A percentile compares a stretch with the other conserved stretches of the same genome.
phyloP scores from a whole-genome alignment of 2,113 vertebrate genomes.

The Mesembrinibis cayennensis region DNA sequence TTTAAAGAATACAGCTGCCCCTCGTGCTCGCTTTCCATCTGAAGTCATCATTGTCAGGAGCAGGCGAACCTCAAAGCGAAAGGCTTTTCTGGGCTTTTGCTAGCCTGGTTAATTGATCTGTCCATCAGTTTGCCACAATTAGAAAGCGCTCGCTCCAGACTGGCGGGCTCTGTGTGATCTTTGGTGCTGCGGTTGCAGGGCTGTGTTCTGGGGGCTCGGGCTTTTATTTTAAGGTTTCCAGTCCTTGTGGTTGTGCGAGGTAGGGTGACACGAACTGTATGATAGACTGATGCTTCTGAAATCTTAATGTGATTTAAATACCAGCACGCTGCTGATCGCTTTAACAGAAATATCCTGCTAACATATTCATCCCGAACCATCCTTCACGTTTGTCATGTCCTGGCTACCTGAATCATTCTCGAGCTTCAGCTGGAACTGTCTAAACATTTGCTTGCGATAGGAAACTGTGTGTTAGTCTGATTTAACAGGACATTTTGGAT shows the following conservation, averaged over 20 bases:
- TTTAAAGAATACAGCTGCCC: conserved; percentile 28
- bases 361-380: background rate
- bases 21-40: background rate
- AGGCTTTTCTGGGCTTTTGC: conserved; percentile 1
- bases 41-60: conserved; percentile 21
- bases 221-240: background rate
- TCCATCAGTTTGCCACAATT: conserved; percentile 11
- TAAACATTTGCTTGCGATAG: background rate
- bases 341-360: conserved; percentile 25
- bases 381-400: background rate
- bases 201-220: background rate
- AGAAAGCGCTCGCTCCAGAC: background rate
- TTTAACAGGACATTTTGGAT: background rate
- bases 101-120: background rate
- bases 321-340: background rate
- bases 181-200: background rate
- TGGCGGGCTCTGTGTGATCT: background rate
- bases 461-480: background rate
- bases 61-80: background rate
- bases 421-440: background rate
- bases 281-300: conserved; percentile 26
- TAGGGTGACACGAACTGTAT: background rate
- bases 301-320: conserved; percentile 46
- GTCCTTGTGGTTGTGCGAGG: background rate
- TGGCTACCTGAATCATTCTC: background rate